These are phyloP conservation scores for Amphiduros pacificus DNA, from an alignment of 2,888 invertebrate genomes.

Conservation along the genomic window DNA sequence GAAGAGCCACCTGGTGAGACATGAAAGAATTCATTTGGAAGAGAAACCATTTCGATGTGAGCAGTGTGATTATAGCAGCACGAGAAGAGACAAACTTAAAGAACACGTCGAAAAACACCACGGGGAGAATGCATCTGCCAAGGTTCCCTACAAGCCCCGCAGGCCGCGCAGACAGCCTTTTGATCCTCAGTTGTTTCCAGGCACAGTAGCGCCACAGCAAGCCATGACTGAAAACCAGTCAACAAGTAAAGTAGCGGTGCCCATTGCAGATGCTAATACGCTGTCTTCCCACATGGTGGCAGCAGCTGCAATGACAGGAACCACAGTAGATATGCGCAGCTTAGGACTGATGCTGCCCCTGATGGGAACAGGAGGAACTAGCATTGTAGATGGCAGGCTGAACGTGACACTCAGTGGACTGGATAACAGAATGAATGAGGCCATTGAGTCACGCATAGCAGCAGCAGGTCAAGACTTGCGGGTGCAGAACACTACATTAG, in stretches of 20 bases:
- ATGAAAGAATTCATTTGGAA: constrained; percentile 69
- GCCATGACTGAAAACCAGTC: not conserved
- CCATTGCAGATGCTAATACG: not conserved
- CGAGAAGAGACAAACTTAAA: constrained; percentile 70
- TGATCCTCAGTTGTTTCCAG: not conserved
- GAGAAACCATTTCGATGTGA: constrained; percentile 70
- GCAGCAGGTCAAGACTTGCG: not conserved
- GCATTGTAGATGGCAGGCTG: not conserved
- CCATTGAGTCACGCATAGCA: not conserved
- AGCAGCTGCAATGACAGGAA: not conserved
- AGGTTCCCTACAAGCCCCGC: constrained; percentile 7
- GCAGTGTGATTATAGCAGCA: constrained; percentile 70
- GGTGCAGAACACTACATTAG: not conserved
- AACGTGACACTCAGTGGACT: not conserved
- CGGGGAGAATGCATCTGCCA: constrained; percentile 41
- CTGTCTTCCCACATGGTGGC: not conserved
- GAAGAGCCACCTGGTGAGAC: constrained; percentile 70
- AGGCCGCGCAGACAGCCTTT: constrained; percentile 1
- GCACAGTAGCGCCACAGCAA: not conserved
- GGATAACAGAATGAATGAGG: not conserved
- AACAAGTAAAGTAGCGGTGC: too few species aligned
- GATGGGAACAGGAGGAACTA: not conserved
- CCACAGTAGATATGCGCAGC: constrained; percentile 1
- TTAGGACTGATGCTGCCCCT: constrained; percentile 12
- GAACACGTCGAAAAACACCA: constrained; percentile 64